These are phyloP conservation scores for Muntiacus muntjak DNA, from an alignment of 2,113 vertebrate species.

Conservation along the genomic window DNA sequence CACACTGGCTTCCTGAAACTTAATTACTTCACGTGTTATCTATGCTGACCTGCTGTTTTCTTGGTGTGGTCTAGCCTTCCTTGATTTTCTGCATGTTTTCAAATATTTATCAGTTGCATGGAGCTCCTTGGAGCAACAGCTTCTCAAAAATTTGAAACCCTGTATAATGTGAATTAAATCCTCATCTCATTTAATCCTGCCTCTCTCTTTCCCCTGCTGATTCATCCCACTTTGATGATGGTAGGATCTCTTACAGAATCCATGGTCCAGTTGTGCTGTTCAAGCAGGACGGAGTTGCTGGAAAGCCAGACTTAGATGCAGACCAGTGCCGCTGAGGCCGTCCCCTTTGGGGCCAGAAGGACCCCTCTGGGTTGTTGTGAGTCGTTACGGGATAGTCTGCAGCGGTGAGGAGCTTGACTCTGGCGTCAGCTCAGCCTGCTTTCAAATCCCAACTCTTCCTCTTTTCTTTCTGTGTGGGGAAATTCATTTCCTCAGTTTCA, in stretches of 20 bases:
- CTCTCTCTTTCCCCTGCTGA: not conserved
- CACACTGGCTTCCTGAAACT: not conserved
- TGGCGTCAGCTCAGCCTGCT: not conserved
- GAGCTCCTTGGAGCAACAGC: not conserved
- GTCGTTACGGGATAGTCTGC: not conserved
- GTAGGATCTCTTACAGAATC: not conserved
- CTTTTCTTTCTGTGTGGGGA: not conserved
- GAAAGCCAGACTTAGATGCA: no score
- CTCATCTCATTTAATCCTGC: not conserved
- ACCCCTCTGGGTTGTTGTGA: not conserved
- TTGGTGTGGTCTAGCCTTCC: not conserved
- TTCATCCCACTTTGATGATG: not conserved
- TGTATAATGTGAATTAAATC: not conserved
- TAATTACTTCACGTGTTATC: rapidly evolving
- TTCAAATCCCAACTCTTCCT: not conserved
- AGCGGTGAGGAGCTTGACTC: not conserved
- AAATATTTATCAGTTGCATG: not conserved
- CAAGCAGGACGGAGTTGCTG: not conserved
- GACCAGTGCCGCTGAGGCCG: rapidly evolving
- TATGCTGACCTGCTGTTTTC: not conserved
- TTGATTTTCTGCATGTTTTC: not conserved
- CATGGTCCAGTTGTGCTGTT: not conserved
- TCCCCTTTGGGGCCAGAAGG: not conserved
- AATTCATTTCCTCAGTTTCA: not conserved
- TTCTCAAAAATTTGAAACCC: not conserved